These are phyloP conservation scores for Pygoscelis adeliae DNA, from an alignment of 2,113 vertebrate genomes.

Conservation along the genomic window DNA sequence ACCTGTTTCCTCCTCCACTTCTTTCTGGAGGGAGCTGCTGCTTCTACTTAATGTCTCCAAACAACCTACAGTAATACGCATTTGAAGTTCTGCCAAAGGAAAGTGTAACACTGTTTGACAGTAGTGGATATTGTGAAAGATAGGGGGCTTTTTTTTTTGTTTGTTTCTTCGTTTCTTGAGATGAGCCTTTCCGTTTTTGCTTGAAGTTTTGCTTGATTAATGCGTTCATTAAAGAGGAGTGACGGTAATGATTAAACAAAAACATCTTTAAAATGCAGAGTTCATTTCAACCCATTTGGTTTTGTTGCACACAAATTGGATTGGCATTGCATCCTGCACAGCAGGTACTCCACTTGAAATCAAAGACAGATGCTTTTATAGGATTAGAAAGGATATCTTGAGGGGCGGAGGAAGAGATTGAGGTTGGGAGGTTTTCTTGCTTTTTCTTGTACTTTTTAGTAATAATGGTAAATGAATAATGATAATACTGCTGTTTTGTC, in stretches of 20 bases:
- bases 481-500: constrained; percentile 55
- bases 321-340: constrained; percentile 80
- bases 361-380: constrained; percentile 82
- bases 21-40: not conserved
- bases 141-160: not conserved
- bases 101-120: not conserved
- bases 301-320: constrained; percentile 79
- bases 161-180: constrained; percentile 30
- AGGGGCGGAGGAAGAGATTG: constrained; percentile 54
- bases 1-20: not conserved
- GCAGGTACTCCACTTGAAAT: constrained; percentile 81
- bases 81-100: constrained; percentile 48
- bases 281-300: constrained; percentile 81
- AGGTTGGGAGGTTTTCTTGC: constrained; percentile 20
- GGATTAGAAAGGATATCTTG: constrained; percentile 79
- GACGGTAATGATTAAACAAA: constrained; percentile 80
- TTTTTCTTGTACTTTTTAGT: constrained; percentile 58
- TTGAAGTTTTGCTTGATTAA: constrained; percentile 79
- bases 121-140: not conserved
- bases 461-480: constrained; percentile 61
- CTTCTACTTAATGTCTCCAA: not conserved
- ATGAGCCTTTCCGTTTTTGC: constrained; percentile 56
- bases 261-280: constrained; percentile 79
- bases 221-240: constrained; percentile 80
- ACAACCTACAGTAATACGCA: not conserved